Evolutionary conservation across 2,797 vertebrate species (phyloP), one percentile per base, ranked within the genome.

Genomic region (Phataginus tetradactyla): DNA sequence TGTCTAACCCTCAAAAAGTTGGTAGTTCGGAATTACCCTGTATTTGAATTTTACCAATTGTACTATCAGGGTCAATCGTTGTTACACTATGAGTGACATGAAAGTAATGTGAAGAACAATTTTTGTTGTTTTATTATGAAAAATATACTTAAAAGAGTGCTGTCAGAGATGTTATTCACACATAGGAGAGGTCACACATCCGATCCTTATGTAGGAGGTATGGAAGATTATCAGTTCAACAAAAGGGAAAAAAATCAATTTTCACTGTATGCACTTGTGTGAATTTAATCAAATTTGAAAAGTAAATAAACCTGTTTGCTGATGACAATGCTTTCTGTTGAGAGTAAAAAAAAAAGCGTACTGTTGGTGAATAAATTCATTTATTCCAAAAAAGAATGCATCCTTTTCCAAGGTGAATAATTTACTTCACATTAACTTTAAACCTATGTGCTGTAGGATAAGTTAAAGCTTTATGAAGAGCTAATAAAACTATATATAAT

Each of bases 181-280:
- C 14, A 72, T 53, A 89, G 32, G 29, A 78, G 68, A 92, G 42
- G 1, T 77, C 92, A 77, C 45, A 59, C 32, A 42, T 20, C 55
- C 4, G 9, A 17, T 80, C 8, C 4, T 27, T 42, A 7, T 69
- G 7, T 27, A 29, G 25, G 75, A 61, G 23, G 2, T 49, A 85
- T 77, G 68, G 75, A 53, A 69, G 71, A 53, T 59, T 86, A 92
- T 91, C 57, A 74, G 25, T 77, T 71, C 92, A 78, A 90, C 57
- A 88, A 83, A 95, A 97, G 69, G 34, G 32, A 95, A 77, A 57
- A 32, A 97, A 66, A 15, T 84, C 15, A 75, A 93, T 86, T 92
- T 95, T 92, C 37, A 75, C 27, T 39, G 78, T 71, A 37, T 95
- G 7, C 6, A 63, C 68, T 93, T 93, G 3, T 85, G 11, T 71